Base-by-base conservation (phyloP, 2,113 vertebrate species). In the Plectropomus leopardus region DNA sequence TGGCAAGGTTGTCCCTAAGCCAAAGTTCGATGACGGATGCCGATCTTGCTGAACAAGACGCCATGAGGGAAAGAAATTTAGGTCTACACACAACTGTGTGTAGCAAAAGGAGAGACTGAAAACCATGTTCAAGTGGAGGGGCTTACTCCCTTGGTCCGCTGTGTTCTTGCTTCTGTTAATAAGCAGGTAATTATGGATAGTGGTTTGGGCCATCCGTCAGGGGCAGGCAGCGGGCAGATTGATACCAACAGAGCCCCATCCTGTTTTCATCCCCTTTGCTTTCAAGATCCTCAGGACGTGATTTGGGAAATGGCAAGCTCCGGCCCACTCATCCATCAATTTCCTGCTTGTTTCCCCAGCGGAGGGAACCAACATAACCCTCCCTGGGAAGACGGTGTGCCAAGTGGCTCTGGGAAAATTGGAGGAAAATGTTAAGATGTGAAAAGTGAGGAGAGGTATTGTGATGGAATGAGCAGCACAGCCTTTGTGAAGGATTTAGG, bases 171-270 rank as follows among this genome's bases (percentile, higher is more conserved):
- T 73, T 61, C 79, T 87, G 85, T 86, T 93, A 94, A 92, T 88
- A 90, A 86, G 84, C 76, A 82, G 89, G 89, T 93, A 92, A 94
- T 94, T 92, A 94, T 90, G 89, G 89, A 85, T 92, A 89, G 90
- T 92, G 89, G 83, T 90, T 87, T 47, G 36, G 81, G 78, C 79
- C 82, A 92, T 90, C 84, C 55, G 68, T 94, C 91, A 92, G 78
- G 77, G 72, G 54, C 69, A 59, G 74, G 86, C 72, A 73, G 67
- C 8, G 16, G 63, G 84, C 76, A 90, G 90, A 92, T 92, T 92
- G 91, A 93, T 92, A 83, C 83, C 74, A 85, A 66, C 86, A 59
- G 40, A 76, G 79, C 55, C 36, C 67, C 64, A 66, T 85, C 86
- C 91, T 79, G 64, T 86, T 88, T 90, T 89, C 80, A 85, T 83